These are phyloP conservation scores for Eulimnadia texana DNA, from an alignment of 1,140 invertebrate species.

Conservation along the genomic window DNA sequence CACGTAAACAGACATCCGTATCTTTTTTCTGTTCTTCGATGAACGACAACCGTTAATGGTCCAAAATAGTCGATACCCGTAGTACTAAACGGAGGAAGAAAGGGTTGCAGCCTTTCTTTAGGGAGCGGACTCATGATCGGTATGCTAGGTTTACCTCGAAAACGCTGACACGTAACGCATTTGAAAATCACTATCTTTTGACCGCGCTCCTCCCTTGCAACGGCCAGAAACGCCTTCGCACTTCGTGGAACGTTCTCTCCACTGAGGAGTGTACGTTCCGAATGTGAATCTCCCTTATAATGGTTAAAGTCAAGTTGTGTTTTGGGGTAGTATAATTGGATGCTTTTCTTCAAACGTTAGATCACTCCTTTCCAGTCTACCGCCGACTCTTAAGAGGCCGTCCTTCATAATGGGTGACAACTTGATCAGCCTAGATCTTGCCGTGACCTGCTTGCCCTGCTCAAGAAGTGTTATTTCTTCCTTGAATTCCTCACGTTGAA, in stretches of 20 bases:
- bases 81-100: constrained; percentile 14
- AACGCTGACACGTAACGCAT: neutral
- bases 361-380: neutral
- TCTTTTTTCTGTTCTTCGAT: constrained; percentile 19
- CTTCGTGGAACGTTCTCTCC: constrained; percentile 1
- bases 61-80: constrained; percentile 22
- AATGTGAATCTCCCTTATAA: neutral
- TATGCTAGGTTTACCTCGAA: neutral
- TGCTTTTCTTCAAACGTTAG: constrained; percentile 5
- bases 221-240: constrained; percentile 14
- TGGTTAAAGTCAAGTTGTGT: neutral
- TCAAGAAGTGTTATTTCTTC: neutral
- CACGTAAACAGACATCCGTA: constrained; percentile 24
- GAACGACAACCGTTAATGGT: constrained; percentile 18
- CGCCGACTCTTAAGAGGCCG: neutral
- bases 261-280: neutral
- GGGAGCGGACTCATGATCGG: constrained; percentile 5
- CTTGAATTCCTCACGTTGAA: neutral
- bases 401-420: neutral
- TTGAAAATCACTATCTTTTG: constrained; percentile 4
- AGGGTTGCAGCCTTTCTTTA: neutral
- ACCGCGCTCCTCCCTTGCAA: constrained; percentile 8
- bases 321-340: neutral
- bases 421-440: neutral
- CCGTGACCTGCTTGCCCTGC: neutral